Evolutionary conservation across 1,140 invertebrate species (phyloP), one percentile per base, ranked within the genome.

Genomic region (Brachystomella parvula): DNA sequence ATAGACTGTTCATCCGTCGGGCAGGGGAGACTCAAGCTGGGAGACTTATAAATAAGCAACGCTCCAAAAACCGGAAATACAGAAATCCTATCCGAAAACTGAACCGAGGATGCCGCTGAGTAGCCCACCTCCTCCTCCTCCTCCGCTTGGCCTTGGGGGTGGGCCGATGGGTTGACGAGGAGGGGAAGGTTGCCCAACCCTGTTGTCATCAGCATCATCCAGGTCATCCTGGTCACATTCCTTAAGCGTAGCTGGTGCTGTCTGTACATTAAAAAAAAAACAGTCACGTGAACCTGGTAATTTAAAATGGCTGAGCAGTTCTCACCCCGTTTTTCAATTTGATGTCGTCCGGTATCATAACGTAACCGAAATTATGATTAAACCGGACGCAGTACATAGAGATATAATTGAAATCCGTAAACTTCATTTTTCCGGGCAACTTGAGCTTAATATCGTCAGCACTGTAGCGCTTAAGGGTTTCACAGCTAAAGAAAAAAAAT

Each of bases 301-400:
- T 9, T 53, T 53, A 26, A 12, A 53, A 53, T 53, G 49, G 15
- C 49, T 53, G 3, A 53, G 39, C n/a, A 12, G 39, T n/a, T 44
- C n/a, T 53, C 24, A 53, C 49, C 57, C 57, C 62, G 24, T 64
- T 67, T 1, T 59, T 59, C 29, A 65, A n/a, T 33, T 71, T 68
- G 39, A 68, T 63, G 28, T 63, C 63, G 21, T 53, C 47, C 2
- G 70, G 70, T 19, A 71, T 68, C n/a, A 12, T 12, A 29, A 73
- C 64, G 24, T 70, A 73, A 3, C 68, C 71, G 53, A 73, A 73
- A 35, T 73, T 73, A 29, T 73, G 71, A 33, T 69, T 73, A 32
- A 73, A 73, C 17, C 68, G 39, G 2, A 73, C 39, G 28, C 71
- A 73, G 49, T 65, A 73, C 2, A 73, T 39, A 9, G 63, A 68